These are phyloP conservation scores for Dasypogon diadema DNA, from an alignment of 2,888 invertebrate species.

Conservation along the genomic window DNA sequence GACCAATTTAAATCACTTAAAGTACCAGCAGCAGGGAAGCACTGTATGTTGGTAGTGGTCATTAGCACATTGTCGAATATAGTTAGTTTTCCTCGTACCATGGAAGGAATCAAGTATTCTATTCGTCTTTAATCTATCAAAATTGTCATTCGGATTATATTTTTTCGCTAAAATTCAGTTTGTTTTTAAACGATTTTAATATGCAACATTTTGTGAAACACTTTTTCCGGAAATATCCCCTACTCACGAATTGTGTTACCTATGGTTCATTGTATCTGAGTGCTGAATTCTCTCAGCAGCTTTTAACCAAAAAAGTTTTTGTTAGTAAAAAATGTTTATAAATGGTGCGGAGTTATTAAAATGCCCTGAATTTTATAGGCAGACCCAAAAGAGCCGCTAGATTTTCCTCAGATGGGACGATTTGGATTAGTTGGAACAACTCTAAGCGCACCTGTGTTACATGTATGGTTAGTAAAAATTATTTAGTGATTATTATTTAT, in stretches of 20 bases:
- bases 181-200: no score
- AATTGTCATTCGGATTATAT: neutral
- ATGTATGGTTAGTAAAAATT: constrained; percentile 71
- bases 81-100: no score
- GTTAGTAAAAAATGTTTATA: neutral
- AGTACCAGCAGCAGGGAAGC: no score
- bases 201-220: constrained; percentile 59
- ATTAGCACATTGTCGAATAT: no score
- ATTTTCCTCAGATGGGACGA: constrained; percentile 71
- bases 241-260: constrained; percentile 73
- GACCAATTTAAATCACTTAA: no score
- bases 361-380: no score
- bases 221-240: constrained; percentile 70
- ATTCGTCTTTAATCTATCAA: no score
- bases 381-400: constrained; percentile 66
- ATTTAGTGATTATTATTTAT: no score
- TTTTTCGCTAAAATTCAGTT: neutral
- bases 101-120: no score
- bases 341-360: neutral
- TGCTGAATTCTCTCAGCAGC: constrained; percentile 85
- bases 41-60: no score
- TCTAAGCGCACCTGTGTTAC: constrained; percentile 74
- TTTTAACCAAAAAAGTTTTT: constrained; percentile 72
- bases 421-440: constrained; percentile 74
- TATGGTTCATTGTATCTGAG: constrained; percentile 84